A percentile compares a stretch with the other conserved stretches of the same genome.
These are phyloP conservation scores for Zosterops pallidus DNA, from an alignment of 2,113 vertebrate genomes.

Conservation along the genomic window DNA sequence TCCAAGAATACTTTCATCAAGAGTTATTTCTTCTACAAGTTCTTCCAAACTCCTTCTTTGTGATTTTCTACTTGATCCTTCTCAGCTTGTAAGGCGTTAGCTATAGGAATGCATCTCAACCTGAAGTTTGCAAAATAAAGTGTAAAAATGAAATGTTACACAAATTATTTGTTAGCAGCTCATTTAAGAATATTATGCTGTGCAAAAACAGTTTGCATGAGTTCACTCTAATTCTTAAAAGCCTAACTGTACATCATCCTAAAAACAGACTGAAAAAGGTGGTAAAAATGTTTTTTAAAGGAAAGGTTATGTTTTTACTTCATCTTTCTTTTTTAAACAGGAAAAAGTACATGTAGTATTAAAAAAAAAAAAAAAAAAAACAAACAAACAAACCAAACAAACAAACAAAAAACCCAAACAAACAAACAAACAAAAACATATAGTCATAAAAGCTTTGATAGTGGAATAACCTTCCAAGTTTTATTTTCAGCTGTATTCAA, in stretches of 20 bases:
- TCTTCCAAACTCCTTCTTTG: background rate
- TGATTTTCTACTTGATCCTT: background rate
- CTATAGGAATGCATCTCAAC: background rate
- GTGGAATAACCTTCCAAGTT: background rate
- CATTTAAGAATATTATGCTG: background rate
- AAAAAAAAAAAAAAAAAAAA: too few relatives aligned
- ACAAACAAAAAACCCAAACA: too few relatives aligned
- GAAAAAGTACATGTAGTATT: background rate
- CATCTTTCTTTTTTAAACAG: background rate
- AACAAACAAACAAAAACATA: background rate
- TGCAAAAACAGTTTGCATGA: background rate
- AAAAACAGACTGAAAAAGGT: background rate
- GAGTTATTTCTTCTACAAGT: background rate
- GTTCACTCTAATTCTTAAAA: background rate
- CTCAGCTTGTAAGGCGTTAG: background rate
- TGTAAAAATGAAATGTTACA: background rate
- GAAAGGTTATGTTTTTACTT: background rate
- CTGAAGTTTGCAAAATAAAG: background rate
- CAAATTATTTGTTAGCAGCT: background rate
- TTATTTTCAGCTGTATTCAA: background rate
- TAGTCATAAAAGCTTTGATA: background rate
- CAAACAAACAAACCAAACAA: too few relatives aligned
- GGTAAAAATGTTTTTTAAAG: background rate
- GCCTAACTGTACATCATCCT: background rate
- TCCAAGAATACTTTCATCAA: background rate